Evolutionary conservation across 2,113 vertebrate genomes (phyloP), one percentile per base, ranked within the genome.

Genomic region (Leucosticte australis): DNA sequence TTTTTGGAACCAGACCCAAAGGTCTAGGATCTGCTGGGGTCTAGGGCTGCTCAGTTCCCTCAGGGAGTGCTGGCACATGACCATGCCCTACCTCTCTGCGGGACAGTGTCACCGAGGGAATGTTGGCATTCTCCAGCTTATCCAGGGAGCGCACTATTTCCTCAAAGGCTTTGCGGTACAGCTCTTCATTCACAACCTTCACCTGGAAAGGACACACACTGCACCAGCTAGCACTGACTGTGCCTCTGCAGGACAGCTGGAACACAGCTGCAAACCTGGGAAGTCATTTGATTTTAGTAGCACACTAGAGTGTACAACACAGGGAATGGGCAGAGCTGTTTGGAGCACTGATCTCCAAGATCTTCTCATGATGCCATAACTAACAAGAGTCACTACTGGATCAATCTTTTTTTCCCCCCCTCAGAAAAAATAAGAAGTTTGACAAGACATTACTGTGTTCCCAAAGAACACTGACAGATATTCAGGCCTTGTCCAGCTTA

Each of bases 91-190:
- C 99, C 98, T 99, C 99, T 95, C 95, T 97, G 78, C 97, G 97
- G 60, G 99, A 99, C 28, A 99, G 96, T 0, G 98, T 98, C 74
- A 99, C 99, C 2, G 99, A 99, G 31, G 99, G 99, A 95, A 99
- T 99, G 92, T 98, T 99, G 87, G 99, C 99, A 26, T 99, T 99
- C 96, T 99, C 99, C 98, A 99, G 97, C 96, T 99, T 99, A 83
- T 99, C 99, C 91, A 99, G 95, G 57, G 98, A 98, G 47, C 99
- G 98, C 31, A 99, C 98, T 10, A 99, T 99, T 78, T 99, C 99
- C 94, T 99, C 99, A 96, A 99, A 99, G 7, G 97, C 98, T 92
- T 98, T 98, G 94, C 98, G 98, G 64, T 99, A 98, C 14, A 97
- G 96, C 33, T 99, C 98, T 47, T 98, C 97, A 35, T 99, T 98